Evolutionary conservation across 1,140 invertebrate genomes (phyloP).

Genomic region (Diachasma alloeum): DNA sequence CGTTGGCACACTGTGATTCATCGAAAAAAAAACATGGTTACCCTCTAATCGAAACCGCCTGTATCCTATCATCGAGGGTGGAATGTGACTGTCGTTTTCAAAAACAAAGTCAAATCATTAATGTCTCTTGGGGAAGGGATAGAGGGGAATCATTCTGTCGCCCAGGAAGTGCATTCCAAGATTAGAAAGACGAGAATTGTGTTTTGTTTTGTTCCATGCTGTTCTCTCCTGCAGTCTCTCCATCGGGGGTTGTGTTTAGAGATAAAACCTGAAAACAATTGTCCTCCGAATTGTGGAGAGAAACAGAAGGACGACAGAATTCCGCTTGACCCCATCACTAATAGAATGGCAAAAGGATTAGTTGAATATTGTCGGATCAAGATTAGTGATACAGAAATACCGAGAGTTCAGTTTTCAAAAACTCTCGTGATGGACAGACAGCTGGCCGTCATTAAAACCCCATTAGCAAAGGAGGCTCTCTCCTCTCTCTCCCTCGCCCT

Average conservation of each 20-base stretch:
- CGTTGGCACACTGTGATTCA: slow-evolving; percentile 11
- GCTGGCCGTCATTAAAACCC: slow-evolving; percentile 67
- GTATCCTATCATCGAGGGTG: slow-evolving; percentile 1
- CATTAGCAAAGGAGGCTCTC: slow-evolving; percentile 59
- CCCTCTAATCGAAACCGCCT: neutral
- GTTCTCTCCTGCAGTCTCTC: neutral
- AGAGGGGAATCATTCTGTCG: neutral
- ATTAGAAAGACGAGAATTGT: neutral
- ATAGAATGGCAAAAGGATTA: slow-evolving; percentile 8
- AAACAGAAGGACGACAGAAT: neutral
- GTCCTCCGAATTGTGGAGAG: neutral
- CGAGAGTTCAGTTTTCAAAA: slow-evolving; percentile 27
- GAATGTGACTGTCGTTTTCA: neutral
- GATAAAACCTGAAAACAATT: neutral
- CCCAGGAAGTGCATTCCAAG: slow-evolving; percentile 18
- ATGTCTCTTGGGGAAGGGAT: neutral
- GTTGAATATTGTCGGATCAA: slow-evolving; percentile 2
- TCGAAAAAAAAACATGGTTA: neutral
- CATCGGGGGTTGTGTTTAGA: neutral
- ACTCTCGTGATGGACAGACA: slow-evolving; percentile 53
- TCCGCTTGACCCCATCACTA: neutral
- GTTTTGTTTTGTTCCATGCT: neutral
- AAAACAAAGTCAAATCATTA: neutral
- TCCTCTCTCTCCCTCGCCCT: slow-evolving; percentile 35
- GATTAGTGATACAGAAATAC: slow-evolving; percentile 31